These are phyloP conservation scores for Strigamia transsilvanica DNA, from an alignment of 2,888 invertebrate species.

Conservation along the genomic window DNA sequence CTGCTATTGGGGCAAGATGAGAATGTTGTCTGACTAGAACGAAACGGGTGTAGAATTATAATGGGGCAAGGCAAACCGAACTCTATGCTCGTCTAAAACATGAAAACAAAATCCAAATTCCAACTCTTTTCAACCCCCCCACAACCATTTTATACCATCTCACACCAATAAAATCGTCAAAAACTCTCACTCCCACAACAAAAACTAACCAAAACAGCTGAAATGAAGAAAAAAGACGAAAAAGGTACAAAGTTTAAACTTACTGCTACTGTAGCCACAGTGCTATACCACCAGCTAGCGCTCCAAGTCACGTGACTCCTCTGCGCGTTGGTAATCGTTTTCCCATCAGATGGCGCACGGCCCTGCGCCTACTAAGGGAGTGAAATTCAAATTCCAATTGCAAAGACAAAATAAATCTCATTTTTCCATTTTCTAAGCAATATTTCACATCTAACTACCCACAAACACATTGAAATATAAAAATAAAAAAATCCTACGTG, in stretches of 20 bases:
- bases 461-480: background rate
- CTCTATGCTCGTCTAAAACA: background rate
- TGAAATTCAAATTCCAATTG: background rate
- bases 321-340: background rate
- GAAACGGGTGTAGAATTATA: slow-evolving; percentile 25
- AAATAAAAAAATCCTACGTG: background rate
- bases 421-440: too few relatives aligned
- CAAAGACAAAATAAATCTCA: background rate
- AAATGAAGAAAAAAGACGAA: background rate
- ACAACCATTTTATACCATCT: too few relatives aligned
- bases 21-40: slow-evolving; percentile 13
- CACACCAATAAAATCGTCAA: too few relatives aligned
- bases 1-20: slow-evolving; percentile 23
- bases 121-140: too few relatives aligned
- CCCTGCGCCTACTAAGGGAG: background rate
- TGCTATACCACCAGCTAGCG: background rate
- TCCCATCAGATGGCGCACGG: background rate
- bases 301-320: background rate
- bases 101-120: background rate
- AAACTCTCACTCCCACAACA: too few relatives aligned
- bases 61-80: background rate
- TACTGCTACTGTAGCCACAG: background rate
- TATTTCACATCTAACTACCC: background rate
- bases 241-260: background rate
- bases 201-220: background rate